These are phyloP conservation scores for Notolabrus celidotus DNA, from an alignment of 2,797 vertebrate species.

Conservation along the genomic window DNA sequence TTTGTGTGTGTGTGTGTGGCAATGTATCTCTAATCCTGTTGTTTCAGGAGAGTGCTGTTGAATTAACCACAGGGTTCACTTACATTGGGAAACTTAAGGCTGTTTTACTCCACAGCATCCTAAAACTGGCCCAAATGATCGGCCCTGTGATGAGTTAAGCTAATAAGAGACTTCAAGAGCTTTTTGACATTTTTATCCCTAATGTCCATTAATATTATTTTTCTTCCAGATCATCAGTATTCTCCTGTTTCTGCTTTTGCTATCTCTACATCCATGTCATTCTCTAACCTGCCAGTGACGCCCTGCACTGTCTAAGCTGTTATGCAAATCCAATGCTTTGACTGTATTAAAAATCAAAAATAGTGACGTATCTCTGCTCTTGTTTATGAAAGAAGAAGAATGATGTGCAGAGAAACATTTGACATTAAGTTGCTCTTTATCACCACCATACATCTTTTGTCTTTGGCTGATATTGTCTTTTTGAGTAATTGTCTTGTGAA, in stretches of 20 bases:
- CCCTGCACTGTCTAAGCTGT: slow-evolving; percentile 32
- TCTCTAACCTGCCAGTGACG: slow-evolving; percentile 23
- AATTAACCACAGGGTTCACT: slow-evolving; percentile 22
- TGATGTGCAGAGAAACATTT: slow-evolving; percentile 44
- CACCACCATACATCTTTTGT: neutral
- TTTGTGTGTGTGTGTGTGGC: slow-evolving; percentile 37
- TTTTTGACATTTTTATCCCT: slow-evolving; percentile 9
- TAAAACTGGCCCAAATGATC: slow-evolving; percentile 2
- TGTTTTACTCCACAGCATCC: slow-evolving; percentile 9
- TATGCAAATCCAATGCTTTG: slow-evolving; percentile 20
- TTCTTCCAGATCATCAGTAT: slow-evolving; percentile 64
- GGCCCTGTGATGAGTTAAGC: slow-evolving; percentile 3
- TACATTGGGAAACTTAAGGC: neutral
- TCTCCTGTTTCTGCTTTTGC: slow-evolving; percentile 72
- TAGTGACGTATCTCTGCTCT: slow-evolving; percentile 25
- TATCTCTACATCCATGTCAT: slow-evolving; percentile 18
- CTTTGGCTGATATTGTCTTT: neutral
- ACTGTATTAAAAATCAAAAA: slow-evolving; percentile 5
- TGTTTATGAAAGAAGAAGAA: slow-evolving; percentile 27
- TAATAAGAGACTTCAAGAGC: neutral
- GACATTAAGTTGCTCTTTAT: slow-evolving; percentile 65
- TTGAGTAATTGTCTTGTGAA: slow-evolving; percentile 8
- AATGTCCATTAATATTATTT: neutral
- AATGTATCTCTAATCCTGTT: slow-evolving; percentile 52
- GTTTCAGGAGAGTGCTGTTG: slow-evolving; percentile 75